Evolutionary conservation across 2,888 invertebrate species (phyloP).

Genomic region (Standfussiana lucernea): DNA sequence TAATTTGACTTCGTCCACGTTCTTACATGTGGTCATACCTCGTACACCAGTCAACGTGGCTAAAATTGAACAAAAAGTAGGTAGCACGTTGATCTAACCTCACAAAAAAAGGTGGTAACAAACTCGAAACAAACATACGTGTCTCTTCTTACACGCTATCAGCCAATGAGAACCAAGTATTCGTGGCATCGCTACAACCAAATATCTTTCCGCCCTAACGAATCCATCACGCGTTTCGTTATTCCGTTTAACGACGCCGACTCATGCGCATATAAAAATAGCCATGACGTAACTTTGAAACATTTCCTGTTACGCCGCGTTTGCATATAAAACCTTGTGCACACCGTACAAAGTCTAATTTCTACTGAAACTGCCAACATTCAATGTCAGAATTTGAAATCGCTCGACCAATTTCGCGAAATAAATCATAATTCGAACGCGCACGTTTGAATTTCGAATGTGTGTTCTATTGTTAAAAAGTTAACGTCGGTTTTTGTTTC

Average conservation of each 20-base stretch:
- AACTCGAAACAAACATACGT: constrained; percentile 23
- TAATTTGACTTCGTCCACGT: not conserved
- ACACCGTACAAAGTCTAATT: constrained; percentile 41
- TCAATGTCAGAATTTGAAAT: constrained; percentile 55
- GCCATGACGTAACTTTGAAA: constrained; percentile 54
- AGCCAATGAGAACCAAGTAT: constrained; percentile 30
- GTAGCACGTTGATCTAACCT: not conserved
- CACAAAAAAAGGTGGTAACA: constrained; percentile 11
- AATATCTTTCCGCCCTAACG: constrained; percentile 48
- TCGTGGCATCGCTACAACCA: constrained; percentile 18
- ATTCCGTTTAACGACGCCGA: constrained; percentile 69
- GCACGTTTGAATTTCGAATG: constrained; percentile 37
- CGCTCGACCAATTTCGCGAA: constrained; percentile 29
- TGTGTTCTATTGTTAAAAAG: constrained; percentile 39
- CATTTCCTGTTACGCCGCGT: constrained; percentile 45
- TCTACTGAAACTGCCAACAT: constrained; percentile 27
- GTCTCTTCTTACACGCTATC: not conserved
- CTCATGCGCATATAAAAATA: constrained; percentile 63
- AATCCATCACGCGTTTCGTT: constrained; percentile 65
- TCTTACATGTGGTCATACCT: not conserved
- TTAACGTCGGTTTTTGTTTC: constrained; percentile 39
- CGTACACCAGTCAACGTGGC: not conserved
- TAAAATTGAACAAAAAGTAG: constrained; percentile 4
- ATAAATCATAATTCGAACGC: constrained; percentile 48
- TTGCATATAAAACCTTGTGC: constrained; percentile 43